Evolutionary conservation across 92 coral and sea anemone genomes (phyloP).

Genomic region (Muricea muricata): DNA sequence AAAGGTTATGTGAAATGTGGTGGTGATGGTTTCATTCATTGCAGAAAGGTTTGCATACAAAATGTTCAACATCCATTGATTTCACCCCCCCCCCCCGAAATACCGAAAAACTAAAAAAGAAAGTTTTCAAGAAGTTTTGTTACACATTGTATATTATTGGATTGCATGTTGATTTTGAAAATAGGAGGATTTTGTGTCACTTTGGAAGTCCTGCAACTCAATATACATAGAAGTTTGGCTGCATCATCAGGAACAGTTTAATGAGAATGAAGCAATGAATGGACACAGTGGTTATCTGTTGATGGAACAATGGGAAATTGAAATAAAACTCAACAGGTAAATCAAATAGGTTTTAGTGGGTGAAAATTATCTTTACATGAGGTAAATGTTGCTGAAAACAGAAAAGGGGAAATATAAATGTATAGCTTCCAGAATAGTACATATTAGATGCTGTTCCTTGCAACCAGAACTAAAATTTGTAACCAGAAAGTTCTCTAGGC

Average conservation of each 20-base stretch:
- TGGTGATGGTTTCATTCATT: neutral
- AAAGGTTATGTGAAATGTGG: neutral
- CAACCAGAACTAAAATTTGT: too few species aligned
- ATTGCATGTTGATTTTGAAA: neutral
- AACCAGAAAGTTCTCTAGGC: too few species aligned
- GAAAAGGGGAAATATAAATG: too few species aligned
- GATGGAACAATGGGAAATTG: constrained; percentile 89
- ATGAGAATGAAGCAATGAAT: constrained; percentile 26
- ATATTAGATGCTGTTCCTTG: too few species aligned
- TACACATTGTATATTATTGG: too few species aligned
- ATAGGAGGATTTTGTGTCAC: neutral
- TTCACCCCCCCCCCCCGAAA: too few species aligned
- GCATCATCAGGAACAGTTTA: neutral
- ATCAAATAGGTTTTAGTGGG: too few species aligned
- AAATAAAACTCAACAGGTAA: constrained; percentile 38
- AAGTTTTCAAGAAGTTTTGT: too few species aligned
- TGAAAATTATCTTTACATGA: too few species aligned
- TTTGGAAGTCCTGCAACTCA: constrained; percentile 16
- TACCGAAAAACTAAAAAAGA: too few species aligned
- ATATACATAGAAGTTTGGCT: constrained; percentile 42
- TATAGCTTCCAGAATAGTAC: too few species aligned
- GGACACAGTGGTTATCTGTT: constrained; percentile 57
- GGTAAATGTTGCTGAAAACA: neutral
- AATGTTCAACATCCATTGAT: neutral
- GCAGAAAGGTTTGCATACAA: constrained; percentile 12